Base-by-base conservation (phyloP, 2,797 vertebrate genomes). In the Ammospiza maritima region DNA sequence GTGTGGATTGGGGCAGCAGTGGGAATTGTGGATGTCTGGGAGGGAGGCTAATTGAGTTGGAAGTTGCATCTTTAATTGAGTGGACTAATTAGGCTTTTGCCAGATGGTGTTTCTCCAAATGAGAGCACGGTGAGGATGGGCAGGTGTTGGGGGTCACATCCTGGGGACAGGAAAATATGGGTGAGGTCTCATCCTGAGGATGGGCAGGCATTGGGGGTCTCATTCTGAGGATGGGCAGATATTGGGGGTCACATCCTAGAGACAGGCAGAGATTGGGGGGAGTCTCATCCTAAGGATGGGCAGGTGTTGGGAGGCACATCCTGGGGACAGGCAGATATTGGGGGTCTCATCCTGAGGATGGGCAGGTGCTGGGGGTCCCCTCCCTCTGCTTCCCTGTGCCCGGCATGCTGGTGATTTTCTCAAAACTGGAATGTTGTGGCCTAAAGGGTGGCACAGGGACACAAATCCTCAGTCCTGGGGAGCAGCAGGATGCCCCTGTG, bases 51-150 rank as follows among this genome's bases (percentile, higher is more conserved):
- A 69, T 75, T 58, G 89, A 73, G 81, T 71, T 92, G 78, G 69
- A 89, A 74, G 94, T 64, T 38, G 64, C 60, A 56, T 88, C 70
- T 92, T 89, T 83, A 88, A 91, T 91, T 51, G 94, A 74, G 56
- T 44, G 80, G 74, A 47, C 86, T 84, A 85, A 95, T 69, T 77
- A 78, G 74, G 57, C 58, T 22, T 57, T 42, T 54, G 62, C 40
- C 72, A 70, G 89, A 45, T 67, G 72, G 36, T 4, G 2, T 80
- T 74, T 51, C 50, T 88, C n/a, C 47, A 53, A 57, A 45, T 16
- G 69, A 60, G 45, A 44, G 29, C 3, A 0, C 0, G 17, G 30
- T 11, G 13, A 71, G 81, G 77, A 36, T 0, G n/a, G 87, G 73
- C 12, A 10, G 69, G 44, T 56, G 42, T 66, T 71, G 38, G 50